Percentiles rank a stretch among this genome's conserved stretches.
Conservation (phyloP, 2,797 vertebrate genomes). For the Danionella dracula region DNA sequence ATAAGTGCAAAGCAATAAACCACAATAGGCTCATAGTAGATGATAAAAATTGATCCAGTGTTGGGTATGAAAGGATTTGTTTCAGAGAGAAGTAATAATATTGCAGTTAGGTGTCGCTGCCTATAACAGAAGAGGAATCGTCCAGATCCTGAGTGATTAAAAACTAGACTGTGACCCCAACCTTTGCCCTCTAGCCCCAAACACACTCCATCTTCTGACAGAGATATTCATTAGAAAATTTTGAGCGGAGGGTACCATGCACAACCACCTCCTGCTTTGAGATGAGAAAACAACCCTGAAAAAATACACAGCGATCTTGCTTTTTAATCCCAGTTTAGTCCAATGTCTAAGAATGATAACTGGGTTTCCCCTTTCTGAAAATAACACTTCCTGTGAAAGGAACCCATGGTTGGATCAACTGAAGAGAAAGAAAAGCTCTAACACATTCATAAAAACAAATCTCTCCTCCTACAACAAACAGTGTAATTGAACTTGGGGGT, state of each 20-base stretch:
- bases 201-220: constrained; percentile 86
- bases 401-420: not conserved
- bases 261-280: constrained; percentile 64
- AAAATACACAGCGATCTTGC: constrained; percentile 64
- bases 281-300: constrained; percentile 45
- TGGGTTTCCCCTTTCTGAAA: constrained; percentile 82
- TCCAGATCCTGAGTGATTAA: constrained; percentile 86
- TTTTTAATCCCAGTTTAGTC: constrained; percentile 56
- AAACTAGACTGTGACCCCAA: constrained; percentile 90
- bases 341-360: too few relatives aligned
- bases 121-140: constrained; percentile 56
- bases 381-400: constrained; percentile 73
- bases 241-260: constrained; percentile 79
- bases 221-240: constrained; percentile 95
- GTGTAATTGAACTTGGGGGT: constrained; percentile 59
- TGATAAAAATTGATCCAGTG: constrained; percentile 75
- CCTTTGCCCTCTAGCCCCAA: constrained; percentile 86
- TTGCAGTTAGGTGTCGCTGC: constrained; percentile 72
- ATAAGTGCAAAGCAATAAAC: too few relatives aligned
- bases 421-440: constrained; percentile 52
- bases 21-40: constrained; percentile 55
- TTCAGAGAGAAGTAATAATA: constrained; percentile 66
- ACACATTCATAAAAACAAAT: constrained; percentile 46
- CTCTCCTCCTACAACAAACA: constrained; percentile 43
- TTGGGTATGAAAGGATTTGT: constrained; percentile 60